Percentiles rank a stretch among this genome's conserved stretches.
These are phyloP conservation scores for Lepilemur ruficaudatus DNA, from an alignment of 2,797 vertebrate species.

Conservation along the genomic window DNA sequence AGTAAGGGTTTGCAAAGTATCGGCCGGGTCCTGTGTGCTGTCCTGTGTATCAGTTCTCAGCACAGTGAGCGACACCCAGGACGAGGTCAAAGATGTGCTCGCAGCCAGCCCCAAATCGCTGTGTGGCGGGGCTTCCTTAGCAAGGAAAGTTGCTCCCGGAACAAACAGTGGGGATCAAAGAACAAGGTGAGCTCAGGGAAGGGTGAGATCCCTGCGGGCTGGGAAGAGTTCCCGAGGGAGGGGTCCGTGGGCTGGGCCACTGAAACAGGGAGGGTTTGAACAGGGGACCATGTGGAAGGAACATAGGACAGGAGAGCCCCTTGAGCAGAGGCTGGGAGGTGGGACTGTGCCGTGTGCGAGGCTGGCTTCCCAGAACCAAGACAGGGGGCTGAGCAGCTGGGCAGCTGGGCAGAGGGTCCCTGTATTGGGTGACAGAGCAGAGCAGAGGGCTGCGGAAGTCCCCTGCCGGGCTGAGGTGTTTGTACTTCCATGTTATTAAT, in stretches of 20 bases:
- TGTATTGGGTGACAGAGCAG: rapidly evolving
- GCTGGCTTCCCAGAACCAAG: background rate
- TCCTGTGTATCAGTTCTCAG: background rate
- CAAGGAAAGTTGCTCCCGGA: background rate
- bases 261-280: background rate
- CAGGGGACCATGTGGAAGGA: background rate
- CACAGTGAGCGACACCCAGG: background rate
- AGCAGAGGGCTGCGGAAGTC: background rate
- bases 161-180: background rate
- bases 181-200: too few relatives aligned
- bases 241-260: too few relatives aligned
- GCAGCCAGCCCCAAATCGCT: background rate
- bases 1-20: background rate
- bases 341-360: rapidly evolving
- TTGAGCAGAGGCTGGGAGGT: background rate
- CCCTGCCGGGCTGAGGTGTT: background rate
- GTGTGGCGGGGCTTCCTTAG: background rate
- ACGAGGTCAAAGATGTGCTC: rapidly evolving
- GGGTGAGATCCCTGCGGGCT: background rate
- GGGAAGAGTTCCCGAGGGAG: background rate
- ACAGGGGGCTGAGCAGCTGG: background rate
- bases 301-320: background rate
- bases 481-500: too few relatives aligned
- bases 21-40: background rate
- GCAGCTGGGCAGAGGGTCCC: background rate